Evolutionary conservation across 2,113 vertebrate species (phyloP).

Genomic region (Microtus oregoni): DNA sequence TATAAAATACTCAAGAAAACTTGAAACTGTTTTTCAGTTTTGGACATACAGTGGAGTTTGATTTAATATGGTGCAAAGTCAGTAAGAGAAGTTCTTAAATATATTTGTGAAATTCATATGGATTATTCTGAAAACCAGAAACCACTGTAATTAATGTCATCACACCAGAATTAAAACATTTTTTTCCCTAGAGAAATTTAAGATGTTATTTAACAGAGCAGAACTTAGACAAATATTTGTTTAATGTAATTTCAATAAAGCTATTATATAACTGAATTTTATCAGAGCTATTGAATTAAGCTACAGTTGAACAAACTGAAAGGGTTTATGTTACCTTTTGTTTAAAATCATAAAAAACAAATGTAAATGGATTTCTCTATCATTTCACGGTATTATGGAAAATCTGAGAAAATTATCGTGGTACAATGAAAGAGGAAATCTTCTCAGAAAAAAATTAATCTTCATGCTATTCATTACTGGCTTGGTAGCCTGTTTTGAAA

Average conservation of each 20-base stretch:
- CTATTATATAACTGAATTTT: conserved; percentile 76
- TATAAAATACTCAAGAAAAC: not conserved
- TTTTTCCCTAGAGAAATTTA: conserved; percentile 67
- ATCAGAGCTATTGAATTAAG: conserved; percentile 65
- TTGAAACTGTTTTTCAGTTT: not conserved
- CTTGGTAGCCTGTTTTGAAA: not conserved
- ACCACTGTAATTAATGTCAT: conserved; percentile 65
- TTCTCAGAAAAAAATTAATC: conserved; percentile 53
- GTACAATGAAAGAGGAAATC: not conserved
- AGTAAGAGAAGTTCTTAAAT: conserved; percentile 58
- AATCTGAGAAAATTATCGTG: conserved; percentile 26
- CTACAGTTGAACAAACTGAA: conserved; percentile 57
- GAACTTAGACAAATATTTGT: conserved; percentile 58
- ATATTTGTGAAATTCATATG: conserved; percentile 66
- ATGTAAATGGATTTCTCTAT: conserved; percentile 54
- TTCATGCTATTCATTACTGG: not conserved
- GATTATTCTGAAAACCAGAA: conserved; percentile 75
- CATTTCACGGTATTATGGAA: conserved; percentile 49
- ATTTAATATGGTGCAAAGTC: conserved; percentile 55
- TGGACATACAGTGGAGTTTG: not conserved
- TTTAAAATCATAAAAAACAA: conserved; percentile 40
- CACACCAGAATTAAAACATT: conserved; percentile 60
- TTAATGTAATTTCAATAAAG: conserved; percentile 81
- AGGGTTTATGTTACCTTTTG: conserved; percentile 59
- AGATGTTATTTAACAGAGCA: conserved; percentile 73